Conservation (phyloP, 2,888 invertebrate genomes). For the Coelogynopora nodosa region DNA sequence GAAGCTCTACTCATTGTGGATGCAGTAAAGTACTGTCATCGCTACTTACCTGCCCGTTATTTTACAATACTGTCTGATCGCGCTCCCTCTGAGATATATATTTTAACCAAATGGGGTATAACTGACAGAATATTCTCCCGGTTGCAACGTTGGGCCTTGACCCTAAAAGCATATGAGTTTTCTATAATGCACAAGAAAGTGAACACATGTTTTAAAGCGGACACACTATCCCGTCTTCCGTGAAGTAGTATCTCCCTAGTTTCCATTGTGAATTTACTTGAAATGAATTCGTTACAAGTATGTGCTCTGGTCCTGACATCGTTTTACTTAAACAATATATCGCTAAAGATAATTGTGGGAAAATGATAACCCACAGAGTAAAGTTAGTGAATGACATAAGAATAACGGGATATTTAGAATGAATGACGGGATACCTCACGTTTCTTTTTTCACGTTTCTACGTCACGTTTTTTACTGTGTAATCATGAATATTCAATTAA, state of each 20-base stretch:
- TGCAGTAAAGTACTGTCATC: neutral
- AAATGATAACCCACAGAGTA: no score
- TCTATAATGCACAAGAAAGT: conserved; percentile 10
- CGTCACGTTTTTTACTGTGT: neutral
- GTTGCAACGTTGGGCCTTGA: conserved; percentile 31
- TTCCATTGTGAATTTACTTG: neutral
- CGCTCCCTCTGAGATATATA: conserved; percentile 5
- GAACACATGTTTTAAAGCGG: neutral
- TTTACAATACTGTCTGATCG: neutral
- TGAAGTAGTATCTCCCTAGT: neutral
- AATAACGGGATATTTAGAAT: no score
- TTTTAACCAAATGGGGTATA: conserved; percentile 4
- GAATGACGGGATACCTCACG: no score
- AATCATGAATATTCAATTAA: conserved; percentile 33
- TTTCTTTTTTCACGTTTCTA: neutral
- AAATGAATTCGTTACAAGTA: conserved; percentile 29
- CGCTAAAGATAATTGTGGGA: neutral
- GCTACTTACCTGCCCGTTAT: neutral
- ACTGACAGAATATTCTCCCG: conserved; percentile 1
- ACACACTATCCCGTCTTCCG: conserved; percentile 13
- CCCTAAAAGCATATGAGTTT: conserved; percentile 21
- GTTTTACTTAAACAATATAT: conserved; percentile 9
- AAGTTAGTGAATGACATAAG: no score
- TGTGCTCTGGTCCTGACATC: neutral
- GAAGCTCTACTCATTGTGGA: neutral